phyloP scores from a whole-genome alignment of 2,888 invertebrate genomes.

The Halocaridina rubra region DNA sequence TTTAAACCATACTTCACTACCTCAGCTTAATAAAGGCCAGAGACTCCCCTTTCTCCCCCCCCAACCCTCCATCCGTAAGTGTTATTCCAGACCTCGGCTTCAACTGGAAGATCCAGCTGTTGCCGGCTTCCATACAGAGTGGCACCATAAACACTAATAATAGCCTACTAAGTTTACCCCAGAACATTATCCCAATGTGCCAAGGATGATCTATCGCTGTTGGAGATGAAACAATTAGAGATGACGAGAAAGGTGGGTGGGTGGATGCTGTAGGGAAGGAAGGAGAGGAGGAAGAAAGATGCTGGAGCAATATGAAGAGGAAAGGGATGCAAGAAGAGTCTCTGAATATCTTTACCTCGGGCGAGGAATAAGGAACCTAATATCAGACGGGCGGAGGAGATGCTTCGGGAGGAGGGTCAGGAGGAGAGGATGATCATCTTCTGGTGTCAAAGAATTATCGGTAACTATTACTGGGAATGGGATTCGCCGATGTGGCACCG shows the following conservation, averaged over 20 bases:
- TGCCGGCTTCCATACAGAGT: constrained; percentile 54
- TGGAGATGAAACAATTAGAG: constrained; percentile 59
- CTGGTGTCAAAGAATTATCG: constrained; percentile 54
- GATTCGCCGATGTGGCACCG: constrained; percentile 45
- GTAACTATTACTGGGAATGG: constrained; percentile 50
- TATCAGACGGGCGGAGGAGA: no score
- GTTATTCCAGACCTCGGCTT: constrained; percentile 50
- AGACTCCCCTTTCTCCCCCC: no score
- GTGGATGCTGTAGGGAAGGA: no score
- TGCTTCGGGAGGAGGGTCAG: no score
- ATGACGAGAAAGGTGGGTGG: constrained; percentile 33
- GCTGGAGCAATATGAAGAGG: no score
- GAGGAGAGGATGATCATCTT: no score
- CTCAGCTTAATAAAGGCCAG: constrained; percentile 47
- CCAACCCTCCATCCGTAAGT: constrained; percentile 35
- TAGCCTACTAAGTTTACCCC: constrained; percentile 59
- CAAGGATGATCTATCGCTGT: constrained; percentile 50
- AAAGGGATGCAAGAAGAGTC: no score
- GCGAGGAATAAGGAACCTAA: no score
- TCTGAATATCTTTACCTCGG: no score
- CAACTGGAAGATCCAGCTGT: constrained; percentile 39
- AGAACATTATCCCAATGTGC: constrained; percentile 60
- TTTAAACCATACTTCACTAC: background rate
- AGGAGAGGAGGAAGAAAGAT: no score
- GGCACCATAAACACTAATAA: constrained; percentile 58